Base-by-base conservation (phyloP, 1,140 invertebrate genomes). In the Drosophila ercepeae region DNA sequence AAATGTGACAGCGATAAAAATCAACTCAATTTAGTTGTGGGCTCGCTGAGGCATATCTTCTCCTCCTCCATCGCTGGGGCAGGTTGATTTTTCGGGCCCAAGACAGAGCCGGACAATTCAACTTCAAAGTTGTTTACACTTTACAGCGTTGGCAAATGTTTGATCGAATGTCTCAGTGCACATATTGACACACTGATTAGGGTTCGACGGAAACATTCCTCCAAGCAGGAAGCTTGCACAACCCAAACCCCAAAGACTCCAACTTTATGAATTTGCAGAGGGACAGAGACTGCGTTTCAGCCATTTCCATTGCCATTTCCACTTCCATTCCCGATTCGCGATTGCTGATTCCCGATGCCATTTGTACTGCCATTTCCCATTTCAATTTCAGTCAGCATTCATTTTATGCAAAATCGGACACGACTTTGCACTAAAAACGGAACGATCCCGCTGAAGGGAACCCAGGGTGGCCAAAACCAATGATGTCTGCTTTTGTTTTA, bases 1-100 rank as follows among this genome's bases (percentile, higher is more conserved):
- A 84, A 89, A 89, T 89, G 83, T 89, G 84, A 89, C 84, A 89
- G 83, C 76, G 84, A 89, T 89, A 89, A 84, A 75, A 81, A 89
- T 89, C 78, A 76, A 65, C 55, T 65, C 63, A 78, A 64, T 83
- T 74, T 82, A 64, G 58, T 34, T 34, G 19, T 19, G 29, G 27
- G 63, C 45, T 53, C 4, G n/a, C n/a, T n/a, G n/a, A n/a, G n/a
- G n/a, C n/a, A n/a, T n/a, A n/a, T n/a, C n/a, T n/a, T n/a, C n/a
- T 11, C 32, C 9, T 14, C 4, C 42, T 19, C 34, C 9, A 23
- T n/a, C 8, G 34, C 39, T 19, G n/a, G 46, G 61, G 39, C 75
- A 78, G 75, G 75, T 78, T 78, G 57, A 60, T 58, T 51, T 52
- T 41, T 32, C 29, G 29, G 29, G 29, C 23, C 18, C 11, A 25